Base-by-base conservation (phyloP, 1,140 invertebrate species). In the Potamilus streckersoni region DNA sequence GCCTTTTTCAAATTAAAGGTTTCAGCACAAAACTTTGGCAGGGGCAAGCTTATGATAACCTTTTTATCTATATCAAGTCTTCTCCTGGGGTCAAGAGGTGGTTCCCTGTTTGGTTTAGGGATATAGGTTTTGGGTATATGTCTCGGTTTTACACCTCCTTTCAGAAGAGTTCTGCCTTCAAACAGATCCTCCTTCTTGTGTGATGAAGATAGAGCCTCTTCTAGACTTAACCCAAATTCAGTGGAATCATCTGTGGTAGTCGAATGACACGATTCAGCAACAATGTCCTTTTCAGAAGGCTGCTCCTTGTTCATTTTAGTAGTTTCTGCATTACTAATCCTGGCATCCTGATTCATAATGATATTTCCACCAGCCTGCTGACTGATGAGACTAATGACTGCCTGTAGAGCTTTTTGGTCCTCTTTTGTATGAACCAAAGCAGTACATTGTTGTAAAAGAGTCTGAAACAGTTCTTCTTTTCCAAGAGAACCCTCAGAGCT, bases 141-240 rank as follows among this genome's bases (percentile, higher is more conserved):
- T 59, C 82, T 77, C 55, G 82, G 79, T 74, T 81, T 71, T 15
- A 83, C 80, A 74, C 80, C 80, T 17, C 82, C 82, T 76, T 81
- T 83, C 19, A 81, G 63, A 23, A 83, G 57, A 61, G 80, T 81
- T 63, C 80, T 78, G 17, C 80, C 80, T 77, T 83, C 80, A 82
- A 81, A 83, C 16, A 71, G 63, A 27, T 73, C 59, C 17, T 20
- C 19, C 60, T 49, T 38, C 23, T 64, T 62, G 12, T 66, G 23
- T 59, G n/a, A 49, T 55, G 66, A 62, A 57, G 16, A 13, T 16
- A 14, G 20, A 64, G 23, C 58, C 20, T 23, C 59, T 66, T 19
- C 13, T 56, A 11, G 12, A 49, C 23, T 27, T 20, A 27, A 20
- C 17, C 68, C 73, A n/a, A 49, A 6, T 49, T 11, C 38, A 8